Percentiles rank a stretch among this genome's conserved stretches.
Evolutionary conservation across 2,888 invertebrate genomes (phyloP).

Genomic region (Drosophila tanythrix): DNA sequence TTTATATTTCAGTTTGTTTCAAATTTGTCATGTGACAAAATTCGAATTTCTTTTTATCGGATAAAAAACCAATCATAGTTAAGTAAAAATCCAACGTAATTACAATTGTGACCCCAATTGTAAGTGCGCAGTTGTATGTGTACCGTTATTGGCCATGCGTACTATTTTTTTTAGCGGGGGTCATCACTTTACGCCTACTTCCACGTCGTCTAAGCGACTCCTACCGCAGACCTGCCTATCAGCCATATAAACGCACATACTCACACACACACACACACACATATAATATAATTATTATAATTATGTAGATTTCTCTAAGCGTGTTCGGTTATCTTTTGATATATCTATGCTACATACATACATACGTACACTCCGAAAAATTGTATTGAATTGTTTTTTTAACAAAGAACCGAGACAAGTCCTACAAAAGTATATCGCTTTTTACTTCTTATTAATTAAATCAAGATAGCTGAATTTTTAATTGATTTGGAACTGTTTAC

Average conservation of each 20-base stretch:
- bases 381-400: not conserved
- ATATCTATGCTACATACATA: not conserved
- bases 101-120: not conserved
- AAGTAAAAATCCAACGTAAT: too few relatives aligned
- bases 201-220: not conserved
- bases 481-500: not conserved
- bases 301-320: not conserved
- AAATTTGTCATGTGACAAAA: not conserved
- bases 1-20: too few relatives aligned
- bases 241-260: not conserved
- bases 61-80: not conserved
- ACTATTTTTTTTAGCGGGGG: not conserved
- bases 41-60: not conserved
- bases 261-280: not conserved
- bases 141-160: constrained; percentile 12
- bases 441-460: not conserved
- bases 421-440: not conserved
- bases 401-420: not conserved
- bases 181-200: not conserved
- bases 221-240: not conserved
- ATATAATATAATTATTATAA: not conserved
- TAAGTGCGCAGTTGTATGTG: not conserved
- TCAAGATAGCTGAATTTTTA: not conserved
- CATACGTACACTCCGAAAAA: not conserved
- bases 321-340: not conserved